These are phyloP conservation scores for Lepus europaeus DNA, from an alignment of 2,113 vertebrate genomes.

Conservation along the genomic window DNA sequence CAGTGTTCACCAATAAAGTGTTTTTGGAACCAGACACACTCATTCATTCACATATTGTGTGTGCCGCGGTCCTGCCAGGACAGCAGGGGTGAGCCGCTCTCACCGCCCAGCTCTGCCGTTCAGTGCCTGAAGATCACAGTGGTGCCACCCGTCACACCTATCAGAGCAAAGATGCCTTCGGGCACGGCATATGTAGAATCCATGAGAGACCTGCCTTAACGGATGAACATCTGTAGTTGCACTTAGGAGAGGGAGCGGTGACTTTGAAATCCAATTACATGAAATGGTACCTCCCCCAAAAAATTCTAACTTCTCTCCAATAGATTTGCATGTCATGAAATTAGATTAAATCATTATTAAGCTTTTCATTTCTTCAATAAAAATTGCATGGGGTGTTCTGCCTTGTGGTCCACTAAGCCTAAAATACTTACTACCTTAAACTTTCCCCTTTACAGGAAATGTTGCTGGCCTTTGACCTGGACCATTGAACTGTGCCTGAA, in stretches of 20 bases:
- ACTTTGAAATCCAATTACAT: background rate
- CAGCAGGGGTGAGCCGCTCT: background rate
- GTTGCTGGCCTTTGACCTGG: background rate
- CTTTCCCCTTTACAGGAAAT: background rate
- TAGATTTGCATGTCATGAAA: background rate
- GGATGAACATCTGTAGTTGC: background rate
- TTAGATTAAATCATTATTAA: background rate
- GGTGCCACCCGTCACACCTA: fast-evolving
- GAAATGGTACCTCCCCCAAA: background rate
- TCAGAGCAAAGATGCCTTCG: fast-evolving
- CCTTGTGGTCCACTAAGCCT: background rate
- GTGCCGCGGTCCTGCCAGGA: fast-evolving
- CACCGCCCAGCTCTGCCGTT: fast-evolving
- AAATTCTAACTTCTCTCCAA: background rate
- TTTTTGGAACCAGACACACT: background rate
- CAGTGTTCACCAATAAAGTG: background rate
- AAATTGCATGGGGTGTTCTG: background rate
- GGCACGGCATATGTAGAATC: no score
- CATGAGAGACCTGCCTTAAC: background rate
- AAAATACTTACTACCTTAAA: background rate
- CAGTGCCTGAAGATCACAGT: fast-evolving
- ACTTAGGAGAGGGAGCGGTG: background rate
- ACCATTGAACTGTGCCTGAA: background rate
- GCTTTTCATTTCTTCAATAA: background rate
- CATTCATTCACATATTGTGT: background rate